Evolutionary conservation across 2,888 invertebrate species (phyloP).

Genomic region (Drosophila antonietae): DNA sequence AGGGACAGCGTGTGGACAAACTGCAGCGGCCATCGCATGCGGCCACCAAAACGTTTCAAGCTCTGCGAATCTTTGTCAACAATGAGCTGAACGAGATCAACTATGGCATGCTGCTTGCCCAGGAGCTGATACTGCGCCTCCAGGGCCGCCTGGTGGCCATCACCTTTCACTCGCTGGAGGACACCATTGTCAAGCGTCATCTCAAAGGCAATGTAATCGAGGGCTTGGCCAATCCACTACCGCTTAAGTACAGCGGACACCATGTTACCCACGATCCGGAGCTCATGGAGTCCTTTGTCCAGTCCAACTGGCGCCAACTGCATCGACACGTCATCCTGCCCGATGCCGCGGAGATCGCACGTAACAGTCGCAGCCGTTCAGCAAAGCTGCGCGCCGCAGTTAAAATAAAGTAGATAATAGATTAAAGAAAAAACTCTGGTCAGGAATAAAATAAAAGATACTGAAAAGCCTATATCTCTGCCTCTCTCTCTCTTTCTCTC

Average conservation of each 20-base stretch:
- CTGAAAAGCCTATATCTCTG: background rate
- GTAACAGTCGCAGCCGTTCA: conserved; percentile 94
- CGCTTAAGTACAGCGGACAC: conserved; percentile 89
- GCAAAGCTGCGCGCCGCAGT: conserved; percentile 94
- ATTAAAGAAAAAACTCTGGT: conserved; percentile 19
- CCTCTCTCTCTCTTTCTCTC: background rate
- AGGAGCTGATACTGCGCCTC: conserved; percentile 90
- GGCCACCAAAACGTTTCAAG: conserved; percentile 97
- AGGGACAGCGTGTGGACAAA: conserved; percentile 88
- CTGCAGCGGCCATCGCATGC: conserved; percentile 90
- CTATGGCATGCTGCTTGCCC: conserved; percentile 92
- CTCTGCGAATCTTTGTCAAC: conserved; percentile 97
- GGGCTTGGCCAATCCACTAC: conserved; percentile 89
- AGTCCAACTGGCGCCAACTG: conserved; percentile 91
- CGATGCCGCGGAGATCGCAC: conserved; percentile 89
- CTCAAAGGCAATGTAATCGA: conserved; percentile 91
- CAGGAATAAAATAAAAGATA: conserved; percentile 47
- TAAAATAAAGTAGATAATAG: conserved; percentile 86
- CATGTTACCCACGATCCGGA: conserved; percentile 87
- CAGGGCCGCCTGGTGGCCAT: conserved; percentile 92
- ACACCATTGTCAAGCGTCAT: conserved; percentile 96
- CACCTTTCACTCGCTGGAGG: conserved; percentile 97
- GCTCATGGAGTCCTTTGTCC: conserved; percentile 87
- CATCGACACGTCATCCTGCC: conserved; percentile 93
- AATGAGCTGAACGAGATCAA: conserved; percentile 98